Base-by-base conservation (phyloP, 1,140 invertebrate genomes). In the Cydia splendana region DNA sequence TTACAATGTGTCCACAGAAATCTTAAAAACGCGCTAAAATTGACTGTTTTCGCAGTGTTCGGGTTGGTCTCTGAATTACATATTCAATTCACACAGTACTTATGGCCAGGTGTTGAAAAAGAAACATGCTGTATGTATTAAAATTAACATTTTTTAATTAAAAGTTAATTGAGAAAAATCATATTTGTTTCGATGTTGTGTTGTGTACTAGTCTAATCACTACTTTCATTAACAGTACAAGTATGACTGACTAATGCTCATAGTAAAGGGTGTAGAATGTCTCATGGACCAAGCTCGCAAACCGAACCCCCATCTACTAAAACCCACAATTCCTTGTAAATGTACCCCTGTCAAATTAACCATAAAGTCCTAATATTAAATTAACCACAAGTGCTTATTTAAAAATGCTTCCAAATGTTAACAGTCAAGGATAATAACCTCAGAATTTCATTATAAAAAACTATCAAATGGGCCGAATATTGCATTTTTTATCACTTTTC, bases 371-470 rank as follows among this genome's bases (percentile, higher is more conserved):
- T 62, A 62, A 24, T n/a, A 62, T 62, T 24, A 62, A 62, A 62
- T 24, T 18, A 62, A 24, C 9, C 10, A 24, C 7, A 24, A 24
- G 57, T 62, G 57, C 57, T 24, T 62, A 62, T 62, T 62, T 62
- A 62, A 86, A 82, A 85, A 82, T 77, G 78, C 83, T 80, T 83
- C 82, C 84, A 85, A 83, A 85, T 82, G 74, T 84, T 82, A 83
- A 85, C 79, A 80, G 79, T 82, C 75, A 80, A 75, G 79, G 81
- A 79, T 81, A 83, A 69, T 85, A 85, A 82, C 81, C 76, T 84
- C 77, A 81, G 82, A 85, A 87, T 85, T 81, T 85, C 75, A 84
- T 84, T 89, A 84, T 82, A 84, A 86, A 84, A 84, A 84, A 78
- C 84, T 84, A 85, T 85, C 81, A 84, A 87, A 86, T 81, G 80